phyloP scores from a whole-genome alignment of 2,888 invertebrate species.

The Harpalus rufipes region DNA sequence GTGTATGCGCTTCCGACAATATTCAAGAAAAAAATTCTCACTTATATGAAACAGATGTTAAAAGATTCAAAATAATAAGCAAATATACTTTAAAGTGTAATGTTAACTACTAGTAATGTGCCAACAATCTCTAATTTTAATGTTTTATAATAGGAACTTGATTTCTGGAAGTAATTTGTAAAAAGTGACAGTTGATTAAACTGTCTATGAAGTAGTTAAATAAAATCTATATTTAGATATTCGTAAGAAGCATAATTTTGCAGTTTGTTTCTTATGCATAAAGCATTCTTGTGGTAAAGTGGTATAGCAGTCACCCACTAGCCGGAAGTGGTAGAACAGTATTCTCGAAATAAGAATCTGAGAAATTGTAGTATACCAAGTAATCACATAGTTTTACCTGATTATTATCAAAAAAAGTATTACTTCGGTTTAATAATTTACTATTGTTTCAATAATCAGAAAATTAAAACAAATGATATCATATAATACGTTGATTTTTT shows the following conservation, averaged over 20 bases:
- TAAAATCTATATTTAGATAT: slow-evolving; percentile 36
- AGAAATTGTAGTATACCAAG: slow-evolving; percentile 35
- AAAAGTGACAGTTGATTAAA: slow-evolving; percentile 26
- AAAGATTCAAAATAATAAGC: neutral
- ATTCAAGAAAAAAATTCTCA: slow-evolving; percentile 22
- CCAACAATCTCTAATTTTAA: no score
- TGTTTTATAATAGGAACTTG: no score
- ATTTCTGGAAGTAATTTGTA: neutral
- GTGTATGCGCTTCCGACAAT: slow-evolving; percentile 1
- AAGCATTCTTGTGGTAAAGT: slow-evolving; percentile 63
- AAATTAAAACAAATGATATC: slow-evolving; percentile 38
- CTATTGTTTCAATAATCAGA: slow-evolving; percentile 37
- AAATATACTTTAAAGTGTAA: no score
- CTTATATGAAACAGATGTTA: slow-evolving; percentile 25
- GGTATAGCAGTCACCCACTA: slow-evolving; percentile 35
- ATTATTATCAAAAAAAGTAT: slow-evolving; percentile 38
- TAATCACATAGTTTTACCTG: slow-evolving; percentile 25
- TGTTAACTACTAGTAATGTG: no score
- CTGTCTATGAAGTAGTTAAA: slow-evolving; percentile 17
- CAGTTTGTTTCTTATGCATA: slow-evolving; percentile 37
- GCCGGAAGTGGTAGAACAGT: slow-evolving; percentile 55
- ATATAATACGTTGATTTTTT: slow-evolving; percentile 25
- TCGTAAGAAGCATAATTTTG: slow-evolving; percentile 40
- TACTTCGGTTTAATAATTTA: slow-evolving; percentile 29
- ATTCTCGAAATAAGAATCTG: slow-evolving; percentile 46